Percentiles rank a stretch among this genome's conserved stretches.
Evolutionary conservation across 2,888 invertebrate species (phyloP).

Genomic region (Erannis defoliaria): DNA sequence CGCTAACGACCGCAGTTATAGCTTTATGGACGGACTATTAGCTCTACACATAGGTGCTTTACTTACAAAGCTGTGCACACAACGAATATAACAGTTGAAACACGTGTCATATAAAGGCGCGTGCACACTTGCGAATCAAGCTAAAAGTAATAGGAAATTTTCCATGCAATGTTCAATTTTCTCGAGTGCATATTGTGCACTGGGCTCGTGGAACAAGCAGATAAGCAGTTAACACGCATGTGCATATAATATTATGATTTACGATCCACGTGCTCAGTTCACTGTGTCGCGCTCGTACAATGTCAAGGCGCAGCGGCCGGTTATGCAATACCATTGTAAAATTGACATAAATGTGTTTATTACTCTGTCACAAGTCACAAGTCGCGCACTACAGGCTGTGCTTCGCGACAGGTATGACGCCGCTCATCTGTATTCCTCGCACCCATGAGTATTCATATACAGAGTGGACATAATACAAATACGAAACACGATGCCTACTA

Average conservation of each 20-base stretch:
- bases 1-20: constrained; percentile 21
- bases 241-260: constrained; percentile 67
- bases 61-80: constrained; percentile 1
- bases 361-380: constrained; percentile 54
- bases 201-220: constrained; percentile 38
- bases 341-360: constrained; percentile 77
- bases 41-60: background rate
- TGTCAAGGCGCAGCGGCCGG: constrained; percentile 77
- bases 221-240: constrained; percentile 48
- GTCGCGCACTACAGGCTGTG: constrained; percentile 41
- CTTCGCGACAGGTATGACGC: constrained; percentile 44
- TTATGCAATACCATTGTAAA: constrained; percentile 80
- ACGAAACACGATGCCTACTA: no score
- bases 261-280: constrained; percentile 80
- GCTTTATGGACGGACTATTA: constrained; percentile 12
- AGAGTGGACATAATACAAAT: no score
- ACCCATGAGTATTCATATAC: no score
- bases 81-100: background rate
- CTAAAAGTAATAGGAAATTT: background rate
- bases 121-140: background rate
- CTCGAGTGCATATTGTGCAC: constrained; percentile 20
- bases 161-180: constrained; percentile 6
- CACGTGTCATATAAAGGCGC: background rate
- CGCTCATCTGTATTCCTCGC: constrained; percentile 14
- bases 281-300: constrained; percentile 79